phyloP scores from a whole-genome alignment of 2,113 vertebrate genomes.

The Zosterops japonicus region DNA sequence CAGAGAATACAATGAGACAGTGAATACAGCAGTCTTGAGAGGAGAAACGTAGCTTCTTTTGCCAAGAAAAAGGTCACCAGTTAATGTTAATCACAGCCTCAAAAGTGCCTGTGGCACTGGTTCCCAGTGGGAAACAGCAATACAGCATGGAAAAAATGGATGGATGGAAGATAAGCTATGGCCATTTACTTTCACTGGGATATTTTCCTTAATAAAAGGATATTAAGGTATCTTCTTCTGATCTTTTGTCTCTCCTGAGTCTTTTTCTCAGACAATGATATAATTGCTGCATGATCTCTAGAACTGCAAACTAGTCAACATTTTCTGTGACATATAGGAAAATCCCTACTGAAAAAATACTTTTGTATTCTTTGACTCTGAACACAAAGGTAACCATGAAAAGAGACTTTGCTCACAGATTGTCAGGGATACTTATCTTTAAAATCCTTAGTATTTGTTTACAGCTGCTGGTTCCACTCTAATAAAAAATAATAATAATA shows the following conservation, averaged over 20 bases:
- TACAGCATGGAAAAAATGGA: neutral
- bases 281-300: neutral
- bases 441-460: constrained; percentile 18
- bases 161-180: neutral
- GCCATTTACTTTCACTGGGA: neutral
- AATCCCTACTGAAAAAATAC: neutral
- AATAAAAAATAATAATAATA: no score
- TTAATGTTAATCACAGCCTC: neutral
- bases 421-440: neutral
- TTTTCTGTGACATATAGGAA: neutral
- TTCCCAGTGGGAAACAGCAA: neutral
- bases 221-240: neutral
- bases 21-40: neutral
- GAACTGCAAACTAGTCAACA: neutral
- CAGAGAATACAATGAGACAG: neutral
- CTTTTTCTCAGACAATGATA: neutral
- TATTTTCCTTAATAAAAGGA: neutral
- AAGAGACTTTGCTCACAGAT: neutral
- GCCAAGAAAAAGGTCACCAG: neutral
- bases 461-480: neutral
- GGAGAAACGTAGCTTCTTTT: neutral
- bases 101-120: neutral
- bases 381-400: neutral
- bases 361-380: neutral
- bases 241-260: neutral